Evolutionary conservation across 2,113 vertebrate genomes (phyloP), one percentile per base, ranked within the genome.

Genomic region (Chroicocephalus ridibundus): DNA sequence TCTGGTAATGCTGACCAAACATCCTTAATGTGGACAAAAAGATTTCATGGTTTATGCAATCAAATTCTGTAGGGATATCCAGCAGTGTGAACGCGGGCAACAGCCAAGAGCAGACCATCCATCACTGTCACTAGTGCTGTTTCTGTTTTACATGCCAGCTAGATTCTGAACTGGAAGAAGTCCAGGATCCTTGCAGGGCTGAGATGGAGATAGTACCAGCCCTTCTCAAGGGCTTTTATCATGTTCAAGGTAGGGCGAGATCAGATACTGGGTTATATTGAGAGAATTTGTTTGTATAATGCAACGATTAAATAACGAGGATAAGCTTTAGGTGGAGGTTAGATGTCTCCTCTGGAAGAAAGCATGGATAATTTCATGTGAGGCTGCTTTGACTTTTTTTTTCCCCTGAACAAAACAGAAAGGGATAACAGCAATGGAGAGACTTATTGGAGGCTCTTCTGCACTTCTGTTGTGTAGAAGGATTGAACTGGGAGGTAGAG

Each of bases 21-120:
- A 84, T 69, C 66, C 78, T 84, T 82, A 85, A 80, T 29, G 54
- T 91, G 86, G 66, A 89, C 91, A 85, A 87, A 92, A 91, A 71
- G 74, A 95, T 95, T 87, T 89, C n/a, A 79, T 71, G 40, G 57
- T 72, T 94, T 85, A 69, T 89, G 46, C 62, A 91, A 72, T 94
- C 86, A 51, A 80, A 80, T 58, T 17, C 71, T 69, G 70, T 38
- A 38, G 66, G 64, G 70, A 14, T 84, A 89, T 77, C 66, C 89
- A 95, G 77, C 31, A 68, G 66, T 22, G 75, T 58, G 74, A 89
- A 75, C 8, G 36, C 22, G 82, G 40, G 51, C 65, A 83, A 38
- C 32, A 91, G 74, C 83, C 83, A 74, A 82, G 72, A 84, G 51
- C 44, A 68, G n/a, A 65, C 8, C 52, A 82, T 92, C 42, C 31